phyloP scores from a whole-genome alignment of 2,113 vertebrate species.

The Numenius arquata region DNA sequence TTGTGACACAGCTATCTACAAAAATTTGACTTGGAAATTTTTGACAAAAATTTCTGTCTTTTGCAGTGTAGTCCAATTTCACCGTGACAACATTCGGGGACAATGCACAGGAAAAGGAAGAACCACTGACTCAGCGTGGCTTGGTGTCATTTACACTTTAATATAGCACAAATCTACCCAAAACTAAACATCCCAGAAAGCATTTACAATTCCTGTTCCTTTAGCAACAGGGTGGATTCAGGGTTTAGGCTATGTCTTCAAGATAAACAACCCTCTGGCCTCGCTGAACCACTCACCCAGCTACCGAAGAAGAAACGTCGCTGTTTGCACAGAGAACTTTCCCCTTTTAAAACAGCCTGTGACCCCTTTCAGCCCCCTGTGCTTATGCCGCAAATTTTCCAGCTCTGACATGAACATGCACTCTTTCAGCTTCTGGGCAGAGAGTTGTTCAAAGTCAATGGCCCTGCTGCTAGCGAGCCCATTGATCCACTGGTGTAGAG shows the following conservation, averaged over 20 bases:
- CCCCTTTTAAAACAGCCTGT: not conserved
- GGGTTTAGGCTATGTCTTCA: not conserved
- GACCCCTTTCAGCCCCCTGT: not conserved
- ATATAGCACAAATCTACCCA: not conserved
- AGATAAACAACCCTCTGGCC: not conserved
- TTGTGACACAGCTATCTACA: not conserved
- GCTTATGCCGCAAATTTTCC: not conserved
- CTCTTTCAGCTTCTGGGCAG: not conserved
- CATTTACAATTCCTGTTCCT: not conserved
- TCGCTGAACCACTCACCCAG: not conserved
- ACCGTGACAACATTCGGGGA: not conserved
- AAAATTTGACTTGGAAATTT: not conserved
- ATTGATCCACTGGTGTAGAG: constrained; percentile 50
- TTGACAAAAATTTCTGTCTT: not conserved
- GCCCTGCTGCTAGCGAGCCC: constrained; percentile 24
- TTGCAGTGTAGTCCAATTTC: not conserved
- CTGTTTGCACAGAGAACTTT: not conserved
- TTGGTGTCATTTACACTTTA: not conserved
- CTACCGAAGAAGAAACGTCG: not conserved
- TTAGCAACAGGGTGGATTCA: not conserved
- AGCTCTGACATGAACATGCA: not conserved
- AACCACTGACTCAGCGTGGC: not conserved
- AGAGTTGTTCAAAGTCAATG: constrained; percentile 18
- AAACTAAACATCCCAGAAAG: not conserved
- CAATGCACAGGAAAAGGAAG: not conserved